A percentile compares a stretch with the other conserved stretches of the same genome.
Evolutionary conservation across 2,797 vertebrate genomes (phyloP).

Genomic region (Varecia variegata): DNA sequence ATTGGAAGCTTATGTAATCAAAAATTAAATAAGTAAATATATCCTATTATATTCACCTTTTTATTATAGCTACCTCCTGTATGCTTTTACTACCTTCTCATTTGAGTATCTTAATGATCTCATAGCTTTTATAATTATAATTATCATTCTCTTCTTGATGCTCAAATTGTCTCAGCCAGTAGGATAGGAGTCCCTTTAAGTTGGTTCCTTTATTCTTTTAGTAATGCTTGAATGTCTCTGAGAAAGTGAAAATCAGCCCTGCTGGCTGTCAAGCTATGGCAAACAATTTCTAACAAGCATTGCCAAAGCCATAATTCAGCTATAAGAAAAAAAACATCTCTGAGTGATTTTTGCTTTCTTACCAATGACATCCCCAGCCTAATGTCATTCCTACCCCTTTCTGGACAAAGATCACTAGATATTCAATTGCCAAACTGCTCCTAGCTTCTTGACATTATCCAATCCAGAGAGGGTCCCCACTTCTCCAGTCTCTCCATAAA

Average conservation of each 20-base stretch:
- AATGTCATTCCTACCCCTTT: background rate
- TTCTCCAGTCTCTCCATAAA: background rate
- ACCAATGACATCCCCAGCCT: background rate
- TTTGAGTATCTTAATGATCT: background rate
- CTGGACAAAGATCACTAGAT: background rate
- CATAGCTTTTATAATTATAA: background rate
- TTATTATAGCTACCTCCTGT: background rate
- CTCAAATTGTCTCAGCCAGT: background rate
- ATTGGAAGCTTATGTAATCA: background rate
- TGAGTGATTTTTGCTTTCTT: background rate
- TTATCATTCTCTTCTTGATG: background rate
- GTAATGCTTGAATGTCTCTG: background rate
- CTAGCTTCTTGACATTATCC: background rate
- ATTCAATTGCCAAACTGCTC: background rate
- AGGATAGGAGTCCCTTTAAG: background rate
- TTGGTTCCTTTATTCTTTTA: background rate
- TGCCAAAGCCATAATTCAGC: background rate
- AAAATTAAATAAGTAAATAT: background rate
- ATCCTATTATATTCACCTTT: background rate
- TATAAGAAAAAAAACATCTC: background rate
- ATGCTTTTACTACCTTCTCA: background rate
- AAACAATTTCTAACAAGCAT: background rate
- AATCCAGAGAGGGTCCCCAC: background rate
- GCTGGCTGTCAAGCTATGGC: background rate
- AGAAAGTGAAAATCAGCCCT: background rate